A percentile compares a stretch with the other conserved stretches of the same genome.
Evolutionary conservation across 2,113 vertebrate genomes (phyloP).

Genomic region (Eonycteris spelaea): DNA sequence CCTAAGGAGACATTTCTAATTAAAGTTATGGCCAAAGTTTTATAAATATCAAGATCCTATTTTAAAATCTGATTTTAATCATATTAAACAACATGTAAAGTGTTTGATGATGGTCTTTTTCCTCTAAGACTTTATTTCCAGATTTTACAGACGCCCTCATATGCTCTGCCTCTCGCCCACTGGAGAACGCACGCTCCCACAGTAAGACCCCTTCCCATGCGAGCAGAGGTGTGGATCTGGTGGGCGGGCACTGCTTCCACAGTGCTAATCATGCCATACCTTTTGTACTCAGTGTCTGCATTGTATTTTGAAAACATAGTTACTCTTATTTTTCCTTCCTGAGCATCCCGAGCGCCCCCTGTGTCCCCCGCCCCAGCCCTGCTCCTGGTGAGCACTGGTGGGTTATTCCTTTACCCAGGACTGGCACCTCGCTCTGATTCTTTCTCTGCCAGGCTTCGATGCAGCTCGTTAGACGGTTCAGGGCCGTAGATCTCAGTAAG

Average conservation of each 20-base stretch:
- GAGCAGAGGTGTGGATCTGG: fast-evolving
- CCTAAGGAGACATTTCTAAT: background rate
- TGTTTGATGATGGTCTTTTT: background rate
- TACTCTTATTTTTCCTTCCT: fast-evolving
- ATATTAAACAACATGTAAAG: fast-evolving
- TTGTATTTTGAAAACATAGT: background rate
- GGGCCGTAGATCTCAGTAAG: background rate
- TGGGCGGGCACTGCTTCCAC: fast-evolving
- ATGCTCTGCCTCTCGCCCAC: background rate
- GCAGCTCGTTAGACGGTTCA: background rate
- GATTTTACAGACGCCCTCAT: background rate
- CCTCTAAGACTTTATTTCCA: background rate
- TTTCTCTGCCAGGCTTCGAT: background rate
- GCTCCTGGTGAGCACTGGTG: background rate
- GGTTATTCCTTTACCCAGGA: fast-evolving
- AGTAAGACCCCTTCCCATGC: background rate
- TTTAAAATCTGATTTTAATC: background rate
- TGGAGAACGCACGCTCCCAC: background rate
- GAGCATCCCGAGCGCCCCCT: background rate
- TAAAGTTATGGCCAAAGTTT: background rate
- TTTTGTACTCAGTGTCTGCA: fast-evolving
- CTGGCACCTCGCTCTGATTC: too few relatives aligned
- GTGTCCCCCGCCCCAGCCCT: background rate
- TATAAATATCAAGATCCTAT: background rate
- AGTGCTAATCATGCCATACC: fast-evolving